Percentiles rank a stretch among this genome's conserved stretches.
Evolutionary conservation across 2,113 vertebrate genomes (phyloP).

Genomic region (Seriola dumerili): DNA sequence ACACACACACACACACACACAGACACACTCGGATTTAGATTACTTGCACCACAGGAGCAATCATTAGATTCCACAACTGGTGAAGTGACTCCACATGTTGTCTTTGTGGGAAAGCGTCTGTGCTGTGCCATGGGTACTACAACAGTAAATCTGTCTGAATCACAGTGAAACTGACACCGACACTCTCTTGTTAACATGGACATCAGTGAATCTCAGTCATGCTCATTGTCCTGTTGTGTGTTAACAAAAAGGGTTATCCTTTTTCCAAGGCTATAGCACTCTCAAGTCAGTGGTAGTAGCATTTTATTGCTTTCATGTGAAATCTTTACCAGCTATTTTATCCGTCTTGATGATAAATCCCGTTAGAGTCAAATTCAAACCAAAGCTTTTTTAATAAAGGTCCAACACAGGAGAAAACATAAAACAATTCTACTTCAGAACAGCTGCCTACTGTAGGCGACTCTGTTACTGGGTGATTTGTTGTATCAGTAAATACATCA

Average conservation of each 20-base stretch:
- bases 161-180: background rate
- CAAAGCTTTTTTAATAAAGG: background rate
- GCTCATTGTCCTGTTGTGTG: background rate
- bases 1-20: background rate
- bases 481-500: constrained; percentile 12
- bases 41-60: constrained; percentile 11
- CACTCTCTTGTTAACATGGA: background rate
- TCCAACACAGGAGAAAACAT: background rate
- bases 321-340: background rate
- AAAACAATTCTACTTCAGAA: background rate
- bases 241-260: background rate
- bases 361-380: background rate
- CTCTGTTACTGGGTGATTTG: background rate
- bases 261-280: background rate
- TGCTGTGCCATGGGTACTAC: constrained; percentile 1
- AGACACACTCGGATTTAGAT: constrained; percentile 5
- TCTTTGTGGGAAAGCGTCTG: constrained; percentile 32
- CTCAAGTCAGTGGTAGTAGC: background rate
- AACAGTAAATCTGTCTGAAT: constrained; percentile 9
- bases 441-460: background rate
- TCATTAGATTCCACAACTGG: constrained; percentile 46
- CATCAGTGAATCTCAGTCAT: constrained; percentile 12
- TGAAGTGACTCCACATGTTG: constrained; percentile 38
- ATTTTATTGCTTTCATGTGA: background rate
- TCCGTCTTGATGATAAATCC: background rate